phyloP scores from a whole-genome alignment of 92 coral and sea anemone genomes.

The Heliopora coerulea region DNA sequence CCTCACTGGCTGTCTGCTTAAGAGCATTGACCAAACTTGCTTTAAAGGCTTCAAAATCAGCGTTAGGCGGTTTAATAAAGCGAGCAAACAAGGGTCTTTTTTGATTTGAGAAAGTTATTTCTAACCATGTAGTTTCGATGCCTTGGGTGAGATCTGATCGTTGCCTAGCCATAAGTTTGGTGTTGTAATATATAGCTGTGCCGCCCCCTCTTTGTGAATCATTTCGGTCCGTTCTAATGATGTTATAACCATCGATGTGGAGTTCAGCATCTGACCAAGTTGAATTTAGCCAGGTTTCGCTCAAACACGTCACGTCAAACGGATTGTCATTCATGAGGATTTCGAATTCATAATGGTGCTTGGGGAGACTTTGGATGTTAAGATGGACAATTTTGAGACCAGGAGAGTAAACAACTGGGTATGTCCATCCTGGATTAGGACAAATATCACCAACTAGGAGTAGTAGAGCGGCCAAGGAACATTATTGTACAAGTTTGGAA shows the following conservation, averaged over 20 bases:
- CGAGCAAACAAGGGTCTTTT: conserved; percentile 20
- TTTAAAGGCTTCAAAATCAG: conserved; percentile 18
- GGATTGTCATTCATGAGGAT: conserved; percentile 47
- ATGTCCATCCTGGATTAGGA: conserved; percentile 61
- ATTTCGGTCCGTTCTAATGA: conserved; percentile 43
- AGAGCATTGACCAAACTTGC: not conserved
- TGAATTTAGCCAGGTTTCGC: conserved; percentile 54
- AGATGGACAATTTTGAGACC: conserved; percentile 54
- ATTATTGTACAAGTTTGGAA: conserved; percentile 30
- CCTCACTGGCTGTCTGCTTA: conserved; percentile 1
- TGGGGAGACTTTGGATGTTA: conserved; percentile 52
- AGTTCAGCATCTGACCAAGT: conserved; percentile 43
- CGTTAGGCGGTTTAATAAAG: conserved; percentile 34
- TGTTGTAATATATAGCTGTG: conserved; percentile 52
- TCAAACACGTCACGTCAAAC: conserved; percentile 39
- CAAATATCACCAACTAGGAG: conserved; percentile 45
- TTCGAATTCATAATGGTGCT: conserved; percentile 43
- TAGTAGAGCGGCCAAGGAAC: conserved; percentile 46
- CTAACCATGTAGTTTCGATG: conserved; percentile 49
- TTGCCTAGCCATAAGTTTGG: conserved; percentile 40
- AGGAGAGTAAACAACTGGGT: conserved; percentile 35
- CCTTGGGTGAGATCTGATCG: conserved; percentile 27
- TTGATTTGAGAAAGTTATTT: conserved; percentile 23
- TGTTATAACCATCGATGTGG: conserved; percentile 37
- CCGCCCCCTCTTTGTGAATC: conserved; percentile 53